Percentiles rank a stretch among this genome's conserved stretches.
Conservation (phyloP, 2,113 vertebrate species). For the Trogon melanurus region DNA sequence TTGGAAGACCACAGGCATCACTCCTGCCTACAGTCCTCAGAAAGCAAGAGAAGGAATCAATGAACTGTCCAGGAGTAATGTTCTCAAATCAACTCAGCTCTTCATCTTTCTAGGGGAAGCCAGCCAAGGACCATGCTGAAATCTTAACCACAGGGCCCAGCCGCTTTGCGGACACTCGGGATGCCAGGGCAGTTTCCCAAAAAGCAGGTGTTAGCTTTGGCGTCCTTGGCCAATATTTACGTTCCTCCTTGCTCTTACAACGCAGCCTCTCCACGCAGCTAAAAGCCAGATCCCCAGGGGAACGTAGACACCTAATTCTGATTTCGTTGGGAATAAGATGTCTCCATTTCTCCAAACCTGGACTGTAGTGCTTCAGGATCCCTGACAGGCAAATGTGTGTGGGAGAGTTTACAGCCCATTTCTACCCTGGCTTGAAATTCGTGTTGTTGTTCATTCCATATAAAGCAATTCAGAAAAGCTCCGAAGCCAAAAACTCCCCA, state of each 20-base stretch:
- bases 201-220: slow-evolving; percentile 19
- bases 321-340: neutral
- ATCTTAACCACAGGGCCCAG: slow-evolving; percentile 12
- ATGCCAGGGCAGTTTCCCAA: slow-evolving; percentile 40
- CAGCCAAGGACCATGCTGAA: slow-evolving; percentile 17
- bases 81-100: slow-evolving; percentile 19
- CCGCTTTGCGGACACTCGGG: neutral
- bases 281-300: neutral
- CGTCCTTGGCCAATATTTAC: neutral
- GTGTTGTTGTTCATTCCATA: neutral
- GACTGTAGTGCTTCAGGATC: neutral
- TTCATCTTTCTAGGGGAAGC: slow-evolving; percentile 26
- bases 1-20: neutral
- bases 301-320: neutral
- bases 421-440: slow-evolving; percentile 35
- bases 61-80: slow-evolving; percentile 1
- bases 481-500: slow-evolving; percentile 7
- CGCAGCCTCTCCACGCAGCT: neutral
- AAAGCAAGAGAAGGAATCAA: slow-evolving; percentile 14
- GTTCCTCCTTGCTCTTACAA: neutral
- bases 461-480: slow-evolving; percentile 30
- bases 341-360: neutral
- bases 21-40: neutral
- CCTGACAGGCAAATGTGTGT: neutral
- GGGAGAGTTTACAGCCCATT: slow-evolving; percentile 4